These are phyloP conservation scores for Ophion obscuratus DNA, from an alignment of 2,888 invertebrate species.

Conservation along the genomic window DNA sequence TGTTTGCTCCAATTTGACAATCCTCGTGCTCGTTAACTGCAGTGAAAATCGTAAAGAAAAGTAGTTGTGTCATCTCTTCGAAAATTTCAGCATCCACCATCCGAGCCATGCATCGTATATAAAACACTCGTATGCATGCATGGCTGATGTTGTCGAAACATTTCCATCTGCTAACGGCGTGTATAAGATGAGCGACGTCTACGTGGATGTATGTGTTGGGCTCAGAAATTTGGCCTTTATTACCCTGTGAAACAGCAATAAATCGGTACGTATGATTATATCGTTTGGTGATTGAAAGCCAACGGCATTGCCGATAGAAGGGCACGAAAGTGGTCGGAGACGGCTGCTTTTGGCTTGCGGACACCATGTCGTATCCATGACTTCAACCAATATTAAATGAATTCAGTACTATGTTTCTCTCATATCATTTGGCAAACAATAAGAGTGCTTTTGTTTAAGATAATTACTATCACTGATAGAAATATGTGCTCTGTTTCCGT, in stretches of 20 bases:
- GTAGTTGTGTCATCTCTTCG: neutral
- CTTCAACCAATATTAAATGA: no score
- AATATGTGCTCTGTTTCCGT: no score
- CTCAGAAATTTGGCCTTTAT: neutral
- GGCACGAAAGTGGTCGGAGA: no score
- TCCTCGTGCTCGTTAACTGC: conserved; percentile 17
- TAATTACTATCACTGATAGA: no score
- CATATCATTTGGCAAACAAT: no score
- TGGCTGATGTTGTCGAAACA: conserved; percentile 37
- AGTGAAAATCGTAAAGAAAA: conserved; percentile 5
- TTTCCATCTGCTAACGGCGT: conserved; percentile 58
- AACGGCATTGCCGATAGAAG: no score
- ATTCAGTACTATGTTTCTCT: no score
- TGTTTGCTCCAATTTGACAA: neutral
- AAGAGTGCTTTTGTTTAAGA: no score
- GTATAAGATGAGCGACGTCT: conserved; percentile 63
- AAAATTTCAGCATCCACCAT: conserved; percentile 35
- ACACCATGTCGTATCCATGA: no score
- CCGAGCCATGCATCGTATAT: neutral
- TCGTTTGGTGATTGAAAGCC: no score
- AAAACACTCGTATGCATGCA: conserved; percentile 5
- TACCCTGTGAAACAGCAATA: neutral
- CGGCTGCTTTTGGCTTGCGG: no score
- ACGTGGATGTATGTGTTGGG: conserved; percentile 48
- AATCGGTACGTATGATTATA: no score